Conservation (phyloP, 2,113 vertebrate genomes). For the Labeo catla region DNA sequence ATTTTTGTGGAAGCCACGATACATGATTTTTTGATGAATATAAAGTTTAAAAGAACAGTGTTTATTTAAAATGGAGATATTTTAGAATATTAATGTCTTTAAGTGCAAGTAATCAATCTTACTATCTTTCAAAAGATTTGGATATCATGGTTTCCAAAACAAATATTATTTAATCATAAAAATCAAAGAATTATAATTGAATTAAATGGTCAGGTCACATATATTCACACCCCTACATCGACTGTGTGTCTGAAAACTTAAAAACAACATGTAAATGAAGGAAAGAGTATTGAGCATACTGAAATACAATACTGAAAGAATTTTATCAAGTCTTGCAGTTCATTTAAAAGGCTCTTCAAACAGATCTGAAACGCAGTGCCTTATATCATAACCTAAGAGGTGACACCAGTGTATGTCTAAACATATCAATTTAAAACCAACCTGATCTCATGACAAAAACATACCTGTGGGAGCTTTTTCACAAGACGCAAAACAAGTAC, state of each 20-base stretch:
- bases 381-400: neutral
- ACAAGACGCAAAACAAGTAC: no score
- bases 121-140: no score
- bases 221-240: neutral
- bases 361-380: neutral
- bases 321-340: neutral
- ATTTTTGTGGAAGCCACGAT: neutral
- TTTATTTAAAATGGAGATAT: neutral
- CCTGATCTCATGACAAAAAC: no score
- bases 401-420: constrained; percentile 17
- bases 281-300: neutral
- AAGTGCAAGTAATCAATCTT: no score
- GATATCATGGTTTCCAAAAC: no score
- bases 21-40: neutral
- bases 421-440: neutral
- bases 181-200: no score
- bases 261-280: neutral
- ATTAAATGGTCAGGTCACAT: neutral
- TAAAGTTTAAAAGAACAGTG: neutral
- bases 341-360: neutral
- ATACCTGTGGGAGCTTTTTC: no score
- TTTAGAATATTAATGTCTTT: neutral
- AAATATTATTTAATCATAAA: no score
- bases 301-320: neutral
- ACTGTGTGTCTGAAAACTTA: neutral